phyloP scores from a whole-genome alignment of 2,888 invertebrate species.

The Amblyjoppa fuscipennis region DNA sequence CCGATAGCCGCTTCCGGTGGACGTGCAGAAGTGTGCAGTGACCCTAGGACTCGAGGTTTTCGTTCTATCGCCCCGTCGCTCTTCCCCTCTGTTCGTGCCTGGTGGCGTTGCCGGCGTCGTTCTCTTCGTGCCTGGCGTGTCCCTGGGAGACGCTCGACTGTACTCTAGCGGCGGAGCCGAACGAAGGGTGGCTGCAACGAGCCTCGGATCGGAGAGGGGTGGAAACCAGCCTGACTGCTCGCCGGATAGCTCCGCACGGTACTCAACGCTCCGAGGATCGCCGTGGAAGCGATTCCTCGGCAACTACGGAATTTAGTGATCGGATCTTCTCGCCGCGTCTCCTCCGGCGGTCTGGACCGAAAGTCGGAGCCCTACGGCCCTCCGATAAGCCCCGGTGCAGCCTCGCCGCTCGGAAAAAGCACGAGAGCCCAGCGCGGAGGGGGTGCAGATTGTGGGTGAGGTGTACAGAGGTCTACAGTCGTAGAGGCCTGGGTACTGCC shows the following conservation, averaged over 20 bases:
- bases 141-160: conserved; percentile 56
- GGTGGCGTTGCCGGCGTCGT: conserved; percentile 45
- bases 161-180: conserved; percentile 15
- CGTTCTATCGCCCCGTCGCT: neutral
- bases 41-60: neutral
- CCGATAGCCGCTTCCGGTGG: neutral
- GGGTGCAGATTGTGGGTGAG: neutral
- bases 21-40: neutral
- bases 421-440: neutral
- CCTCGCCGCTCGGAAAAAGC: neutral
- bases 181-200: conserved; percentile 67
- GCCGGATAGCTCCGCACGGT: conserved; percentile 1
- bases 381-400: neutral
- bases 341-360: neutral
- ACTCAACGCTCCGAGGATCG: neutral
- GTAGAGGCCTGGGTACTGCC: conserved; percentile 50
- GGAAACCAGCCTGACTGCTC: conserved; percentile 10
- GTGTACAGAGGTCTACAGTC: neutral
- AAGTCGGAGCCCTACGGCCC: neutral
- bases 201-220: conserved; percentile 28
- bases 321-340: neutral
- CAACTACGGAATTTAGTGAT: neutral
- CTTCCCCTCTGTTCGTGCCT: conserved; percentile 18
- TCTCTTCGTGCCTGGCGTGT: conserved; percentile 49
- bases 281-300: neutral